phyloP scores from a whole-genome alignment of 2,113 vertebrate genomes.

The Colaptes auratus region DNA sequence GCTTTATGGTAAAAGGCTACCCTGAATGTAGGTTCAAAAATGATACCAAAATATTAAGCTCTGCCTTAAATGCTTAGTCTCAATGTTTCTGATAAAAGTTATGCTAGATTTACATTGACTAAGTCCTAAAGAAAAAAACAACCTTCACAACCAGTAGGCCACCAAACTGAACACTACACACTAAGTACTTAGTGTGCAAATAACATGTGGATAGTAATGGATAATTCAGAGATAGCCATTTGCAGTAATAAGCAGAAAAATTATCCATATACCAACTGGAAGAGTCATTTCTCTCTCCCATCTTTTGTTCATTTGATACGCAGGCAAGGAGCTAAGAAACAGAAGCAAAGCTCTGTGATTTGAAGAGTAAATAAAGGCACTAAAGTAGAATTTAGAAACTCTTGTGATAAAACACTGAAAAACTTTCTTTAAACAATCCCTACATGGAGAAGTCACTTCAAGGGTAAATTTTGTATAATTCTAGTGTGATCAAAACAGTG shows the following conservation, averaged over 20 bases:
- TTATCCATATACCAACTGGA: background rate
- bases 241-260: background rate
- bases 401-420: background rate
- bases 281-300: background rate
- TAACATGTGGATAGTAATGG: background rate
- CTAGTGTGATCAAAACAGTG: background rate
- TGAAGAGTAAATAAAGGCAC: background rate
- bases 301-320: background rate
- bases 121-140: background rate
- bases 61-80: background rate
- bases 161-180: background rate
- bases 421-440: background rate
- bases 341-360: background rate
- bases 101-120: background rate
- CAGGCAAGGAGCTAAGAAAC: background rate
- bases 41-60: background rate
- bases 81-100: background rate
- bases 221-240: background rate
- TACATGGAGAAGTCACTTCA: background rate
- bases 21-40: background rate
- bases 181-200: background rate
- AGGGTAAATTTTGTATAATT: background rate
- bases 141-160: background rate
- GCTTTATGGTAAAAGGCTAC: background rate
- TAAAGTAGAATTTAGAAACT: background rate